Base-by-base conservation (phyloP, 2,888 invertebrate genomes). In the Crematogaster levior region DNA sequence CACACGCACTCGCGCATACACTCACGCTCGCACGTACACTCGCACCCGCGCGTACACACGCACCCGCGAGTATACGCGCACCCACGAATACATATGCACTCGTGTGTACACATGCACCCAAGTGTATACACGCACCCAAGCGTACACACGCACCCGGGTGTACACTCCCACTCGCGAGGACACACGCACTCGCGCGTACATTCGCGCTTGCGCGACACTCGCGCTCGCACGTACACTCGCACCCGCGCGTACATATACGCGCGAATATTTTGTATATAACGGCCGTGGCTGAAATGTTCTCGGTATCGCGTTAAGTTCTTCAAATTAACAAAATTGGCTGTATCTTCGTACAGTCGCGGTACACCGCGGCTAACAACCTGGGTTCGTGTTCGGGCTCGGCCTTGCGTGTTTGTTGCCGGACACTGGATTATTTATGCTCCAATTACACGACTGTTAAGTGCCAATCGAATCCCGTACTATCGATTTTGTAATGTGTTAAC, bases 361-460 rank as follows among this genome's bases (percentile, higher is more conserved):
- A 56, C 56, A 56, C 53, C 56, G 70, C 43, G 40, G 70, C 77
- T 79, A 79, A 79, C 77, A 70, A 79, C 56, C 12, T 24, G 77
- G 30, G 40, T 77, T 77, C 77, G 77, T 77, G 77, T 77, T 68
- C 68, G 40, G 43, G 68, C 68, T 43, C 43, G 70, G 77, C 56
- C 77, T 79, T 70, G 77, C 77, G 77, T 79, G 77, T 79, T 79
- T 79, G 77, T 70, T 79, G 70, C 70, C 43, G 56, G 70, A 43
- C 77, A 43, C 68, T 79, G 70, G 77, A 79, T 79, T 79, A 79
- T 79, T 79, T 79, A 79, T 79, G 70, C 77, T 58, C 77, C 77
- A 79, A 79, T 79, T 79, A 79, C 77, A 70, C 70, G 77, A 79
- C 43, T 79, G 70, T 79, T 79, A 79, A 79, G 70, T 70, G 77